Evolutionary conservation across 2,113 vertebrate species (phyloP), one percentile per base, ranked within the genome.

Genomic region (Bujurquina vittata): DNA sequence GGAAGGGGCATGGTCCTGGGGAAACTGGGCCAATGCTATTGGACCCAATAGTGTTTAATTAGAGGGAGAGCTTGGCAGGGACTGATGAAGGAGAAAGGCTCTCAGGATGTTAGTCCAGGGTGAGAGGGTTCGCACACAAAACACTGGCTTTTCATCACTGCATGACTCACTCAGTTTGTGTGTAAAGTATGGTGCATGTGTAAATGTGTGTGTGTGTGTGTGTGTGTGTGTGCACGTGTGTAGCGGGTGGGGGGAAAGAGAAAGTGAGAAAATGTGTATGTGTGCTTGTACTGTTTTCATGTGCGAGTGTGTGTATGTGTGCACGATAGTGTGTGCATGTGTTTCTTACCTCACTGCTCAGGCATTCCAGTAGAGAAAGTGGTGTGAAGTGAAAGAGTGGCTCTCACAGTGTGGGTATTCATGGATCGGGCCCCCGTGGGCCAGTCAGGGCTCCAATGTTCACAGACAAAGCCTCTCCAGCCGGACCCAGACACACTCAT

Each of bases 391-490:
- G 91, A 95, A 94, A 94, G 95, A 93, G 91, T 79, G 69, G 89
- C 93, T 95, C 95, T 95, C 95, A 96, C 95, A 95, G 93, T 95
- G 95, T 92, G 94, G 91, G 94, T 92, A 96, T 96, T 96, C 95
- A 96, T 95, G 90, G 88, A 92, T 91, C 87, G 89, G 91, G 92
- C 94, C 93, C 93, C 94, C 77, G 78, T 90, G 91, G 92, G 91
- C 89, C 84, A 85, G 90, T 86, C 87, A 89, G 85, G 91, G 90
- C 92, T 94, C 89, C 95, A 91, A 86, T 94, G 93, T 95, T 95
- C 93, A 90, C 92, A 93, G 93, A 96, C 94, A 95, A 94, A 95
- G 94, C 88, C 91, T 87, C 86, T 94, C 87, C 91, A 92, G 83
- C 92, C 83, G 89, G 90, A 93, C 89, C 92, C 91, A 93, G 91